These are phyloP conservation scores for Fulica atra DNA, from an alignment of 2,113 vertebrate species.

Conservation along the genomic window DNA sequence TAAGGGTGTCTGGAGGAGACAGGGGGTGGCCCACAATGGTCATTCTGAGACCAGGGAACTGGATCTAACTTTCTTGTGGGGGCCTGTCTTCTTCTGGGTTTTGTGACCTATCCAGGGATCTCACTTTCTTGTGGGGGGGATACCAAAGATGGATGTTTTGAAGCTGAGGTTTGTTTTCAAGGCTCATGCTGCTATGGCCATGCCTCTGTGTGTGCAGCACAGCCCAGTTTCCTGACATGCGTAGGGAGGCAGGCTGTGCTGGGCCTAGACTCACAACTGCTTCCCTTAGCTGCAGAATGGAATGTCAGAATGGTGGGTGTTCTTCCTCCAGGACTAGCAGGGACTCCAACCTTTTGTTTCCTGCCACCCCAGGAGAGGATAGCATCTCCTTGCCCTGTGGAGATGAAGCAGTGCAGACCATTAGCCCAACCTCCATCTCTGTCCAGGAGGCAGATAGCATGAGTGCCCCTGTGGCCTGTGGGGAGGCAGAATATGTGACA, in stretches of 20 bases:
- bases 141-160: not conserved
- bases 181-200: not conserved
- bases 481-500: not conserved
- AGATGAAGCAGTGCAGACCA: not conserved
- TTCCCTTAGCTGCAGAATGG: not conserved
- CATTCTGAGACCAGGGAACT: not conserved
- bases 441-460: not conserved
- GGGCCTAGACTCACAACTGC: not conserved
- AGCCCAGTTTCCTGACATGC: not conserved
- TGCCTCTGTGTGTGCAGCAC: not conserved
- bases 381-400: not conserved
- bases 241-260: not conserved
- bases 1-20: not conserved
- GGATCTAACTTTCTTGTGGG: not conserved
- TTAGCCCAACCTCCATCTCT: not conserved
- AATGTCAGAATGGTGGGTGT: not conserved
- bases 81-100: not conserved
- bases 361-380: not conserved
- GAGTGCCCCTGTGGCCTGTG: not conserved
- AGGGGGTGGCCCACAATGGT: not conserved
- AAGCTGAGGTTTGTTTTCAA: not conserved
- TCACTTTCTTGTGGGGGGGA: not conserved
- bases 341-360: not conserved
- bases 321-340: not conserved
- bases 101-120: not conserved